Evolutionary conservation across 2,797 vertebrate genomes (phyloP).

Genomic region (Poecilia gillii): DNA sequence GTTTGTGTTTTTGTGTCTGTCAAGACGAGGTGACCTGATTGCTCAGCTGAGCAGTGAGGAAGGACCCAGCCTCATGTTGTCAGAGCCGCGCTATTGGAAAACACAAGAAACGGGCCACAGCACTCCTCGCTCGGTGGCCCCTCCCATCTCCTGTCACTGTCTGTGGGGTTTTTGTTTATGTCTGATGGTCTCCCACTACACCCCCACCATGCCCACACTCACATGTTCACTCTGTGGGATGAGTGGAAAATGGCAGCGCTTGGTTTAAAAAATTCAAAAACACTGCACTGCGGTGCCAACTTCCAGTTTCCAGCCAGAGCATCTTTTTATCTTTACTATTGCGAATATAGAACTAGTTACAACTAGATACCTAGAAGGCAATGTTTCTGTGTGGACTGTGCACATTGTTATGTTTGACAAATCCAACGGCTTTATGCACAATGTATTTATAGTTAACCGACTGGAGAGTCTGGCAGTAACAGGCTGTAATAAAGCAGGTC

Average conservation of each 20-base stretch:
- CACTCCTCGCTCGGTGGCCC: conserved; percentile 40
- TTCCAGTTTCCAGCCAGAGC: conserved; percentile 72
- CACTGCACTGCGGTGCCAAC: conserved; percentile 72
- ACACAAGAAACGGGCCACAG: conserved; percentile 59
- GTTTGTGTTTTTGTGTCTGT: conserved; percentile 66
- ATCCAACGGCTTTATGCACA: conserved; percentile 33
- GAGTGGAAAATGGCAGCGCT: conserved; percentile 71
- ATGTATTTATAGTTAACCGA: conserved; percentile 31
- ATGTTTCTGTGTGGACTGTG: not conserved
- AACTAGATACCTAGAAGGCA: conserved; percentile 22
- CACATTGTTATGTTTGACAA: conserved; percentile 15
- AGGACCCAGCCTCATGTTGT: conserved; percentile 77
- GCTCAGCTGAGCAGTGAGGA: conserved; percentile 85
- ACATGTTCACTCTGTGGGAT: conserved; percentile 33
- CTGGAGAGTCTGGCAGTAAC: conserved; percentile 50
- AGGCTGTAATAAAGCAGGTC: conserved; percentile 53
- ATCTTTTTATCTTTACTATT: conserved; percentile 64
- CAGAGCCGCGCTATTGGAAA: conserved; percentile 56
- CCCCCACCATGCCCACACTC: conserved; percentile 18
- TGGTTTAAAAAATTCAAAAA: conserved; percentile 79
- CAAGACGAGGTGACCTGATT: conserved; percentile 85
- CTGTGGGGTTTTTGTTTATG: conserved; percentile 42
- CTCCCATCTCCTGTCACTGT: conserved; percentile 41
- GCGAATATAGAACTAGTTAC: conserved; percentile 49
- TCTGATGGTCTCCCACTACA: conserved; percentile 18